Evolutionary conservation across 2,797 vertebrate species (phyloP), one percentile per base, ranked within the genome.

Genomic region (Cossypha polioptera): DNA sequence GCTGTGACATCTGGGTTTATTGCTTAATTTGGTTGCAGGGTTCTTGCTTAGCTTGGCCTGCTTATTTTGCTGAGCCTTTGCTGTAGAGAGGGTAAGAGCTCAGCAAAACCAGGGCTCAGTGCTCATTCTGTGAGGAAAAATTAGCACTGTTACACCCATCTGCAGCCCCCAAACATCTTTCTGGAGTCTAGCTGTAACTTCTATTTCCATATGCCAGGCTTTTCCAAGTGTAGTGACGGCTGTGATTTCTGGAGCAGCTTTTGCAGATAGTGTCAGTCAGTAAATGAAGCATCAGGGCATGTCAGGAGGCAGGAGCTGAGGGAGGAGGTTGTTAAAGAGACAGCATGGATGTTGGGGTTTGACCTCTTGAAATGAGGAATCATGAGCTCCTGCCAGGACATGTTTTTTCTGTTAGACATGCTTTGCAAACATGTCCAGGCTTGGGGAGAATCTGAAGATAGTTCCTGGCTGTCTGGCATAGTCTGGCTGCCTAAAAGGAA

Each of bases 301-400:
- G 43, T 54, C 53, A 85, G 48, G 69, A 94, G 59, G 74, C 48
- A 74, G 85, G 35, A 61, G 45, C 68, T 94, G 67, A 51, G 53
- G 31, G 67, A 78, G 57, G 35, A 88, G 67, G 31, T 10, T 59
- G 48, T 33, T 66, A 58, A 53, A 80, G 36, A 91, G 91, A 53
- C n/a, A 58, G 2, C 12, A 12, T 45, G 13, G 9, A 4, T 80
- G 48, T 50, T 84, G 84, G 33, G 6, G 19, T 89, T 93, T 92
- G 90, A 88, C 65, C 86, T 90, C 68, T 76, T 79, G 63, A 94
- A 80, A 74, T 66, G 50, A 79, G n/a, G 80, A 93, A 80, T 89
- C 53, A 8, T 51, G 77, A 94, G 43, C 81, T 94, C 58, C 48
- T 90, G 92, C 73, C 67, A 90, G 91, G 69, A 84, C 58, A 28